Percentiles rank a stretch among this genome's conserved stretches.
phyloP scores from a whole-genome alignment of 2,113 vertebrate species.

The Eclectus roratus region DNA sequence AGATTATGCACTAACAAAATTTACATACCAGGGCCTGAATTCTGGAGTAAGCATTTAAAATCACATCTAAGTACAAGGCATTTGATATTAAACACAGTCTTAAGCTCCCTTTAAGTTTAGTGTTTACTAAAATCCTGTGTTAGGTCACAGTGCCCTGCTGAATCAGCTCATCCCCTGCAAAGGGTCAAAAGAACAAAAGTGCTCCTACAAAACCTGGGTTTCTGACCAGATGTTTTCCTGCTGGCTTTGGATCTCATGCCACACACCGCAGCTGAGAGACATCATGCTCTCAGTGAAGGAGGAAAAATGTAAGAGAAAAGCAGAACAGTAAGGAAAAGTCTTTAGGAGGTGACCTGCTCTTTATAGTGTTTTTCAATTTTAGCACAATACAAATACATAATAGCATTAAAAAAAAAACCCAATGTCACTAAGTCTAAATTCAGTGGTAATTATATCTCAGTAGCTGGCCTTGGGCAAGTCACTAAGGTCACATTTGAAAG shows the following conservation, averaged over 20 bases:
- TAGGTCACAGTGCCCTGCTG: background rate
- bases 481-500: background rate
- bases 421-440: background rate
- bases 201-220: background rate
- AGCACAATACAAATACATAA: background rate
- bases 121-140: background rate
- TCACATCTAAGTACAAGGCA: background rate
- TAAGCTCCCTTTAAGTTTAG: background rate
- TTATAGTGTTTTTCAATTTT: background rate
- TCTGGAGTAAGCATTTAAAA: background rate
- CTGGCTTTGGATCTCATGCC: background rate
- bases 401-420: background rate
- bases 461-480: background rate
- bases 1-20: background rate
- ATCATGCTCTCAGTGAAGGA: background rate
- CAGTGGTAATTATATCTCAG: background rate
- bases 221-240: background rate
- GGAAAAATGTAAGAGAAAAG: background rate
- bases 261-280: background rate
- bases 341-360: background rate
- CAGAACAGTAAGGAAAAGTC: background rate
- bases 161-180: background rate
- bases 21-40: background rate
- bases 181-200: background rate
- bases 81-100: background rate